These are phyloP conservation scores for Platycheirus albimanus DNA, from an alignment of 2,888 invertebrate species.

Conservation along the genomic window DNA sequence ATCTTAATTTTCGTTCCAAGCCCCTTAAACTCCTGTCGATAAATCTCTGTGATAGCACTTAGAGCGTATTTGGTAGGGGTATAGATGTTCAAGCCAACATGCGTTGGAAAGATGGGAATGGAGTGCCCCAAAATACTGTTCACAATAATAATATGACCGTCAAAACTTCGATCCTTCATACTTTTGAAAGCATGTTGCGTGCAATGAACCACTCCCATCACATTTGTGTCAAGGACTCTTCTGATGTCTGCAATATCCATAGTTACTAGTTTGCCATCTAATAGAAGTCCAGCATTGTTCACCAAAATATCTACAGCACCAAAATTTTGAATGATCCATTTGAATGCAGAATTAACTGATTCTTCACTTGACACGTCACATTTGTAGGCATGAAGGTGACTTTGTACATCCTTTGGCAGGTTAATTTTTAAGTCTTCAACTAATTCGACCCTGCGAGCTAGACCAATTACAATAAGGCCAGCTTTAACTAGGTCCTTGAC, in stretches of 20 bases:
- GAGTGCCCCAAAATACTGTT: slow-evolving; percentile 81
- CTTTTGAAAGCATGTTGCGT: slow-evolving; percentile 82
- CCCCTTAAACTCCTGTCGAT: slow-evolving; percentile 80
- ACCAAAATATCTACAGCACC: slow-evolving; percentile 85
- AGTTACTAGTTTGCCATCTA: slow-evolving; percentile 76
- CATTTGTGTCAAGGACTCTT: slow-evolving; percentile 82
- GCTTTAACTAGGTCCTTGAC: slow-evolving; percentile 81
- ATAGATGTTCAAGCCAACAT: slow-evolving; percentile 78
- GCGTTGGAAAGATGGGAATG: slow-evolving; percentile 74
- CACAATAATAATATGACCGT: slow-evolving; percentile 83
- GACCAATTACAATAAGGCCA: slow-evolving; percentile 84
- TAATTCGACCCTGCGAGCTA: slow-evolving; percentile 83
- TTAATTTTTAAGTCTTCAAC: slow-evolving; percentile 75
- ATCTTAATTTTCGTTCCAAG: slow-evolving; percentile 78
- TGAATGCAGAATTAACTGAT: slow-evolving; percentile 84
- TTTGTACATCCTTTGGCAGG: slow-evolving; percentile 63
- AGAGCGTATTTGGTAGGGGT: slow-evolving; percentile 79
- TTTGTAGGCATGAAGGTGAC: slow-evolving; percentile 70
- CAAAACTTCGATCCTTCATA: slow-evolving; percentile 81
- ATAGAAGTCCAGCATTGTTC: slow-evolving; percentile 84
- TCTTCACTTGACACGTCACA: slow-evolving; percentile 83
- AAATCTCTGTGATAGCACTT: slow-evolving; percentile 79
- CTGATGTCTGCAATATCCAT: slow-evolving; percentile 75
- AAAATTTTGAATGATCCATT: slow-evolving; percentile 82
- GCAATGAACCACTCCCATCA: slow-evolving; percentile 82